Percentiles rank a stretch among this genome's conserved stretches.
phyloP scores from a whole-genome alignment of 2,888 invertebrate species.

The Leptarthrus brevirostris region DNA sequence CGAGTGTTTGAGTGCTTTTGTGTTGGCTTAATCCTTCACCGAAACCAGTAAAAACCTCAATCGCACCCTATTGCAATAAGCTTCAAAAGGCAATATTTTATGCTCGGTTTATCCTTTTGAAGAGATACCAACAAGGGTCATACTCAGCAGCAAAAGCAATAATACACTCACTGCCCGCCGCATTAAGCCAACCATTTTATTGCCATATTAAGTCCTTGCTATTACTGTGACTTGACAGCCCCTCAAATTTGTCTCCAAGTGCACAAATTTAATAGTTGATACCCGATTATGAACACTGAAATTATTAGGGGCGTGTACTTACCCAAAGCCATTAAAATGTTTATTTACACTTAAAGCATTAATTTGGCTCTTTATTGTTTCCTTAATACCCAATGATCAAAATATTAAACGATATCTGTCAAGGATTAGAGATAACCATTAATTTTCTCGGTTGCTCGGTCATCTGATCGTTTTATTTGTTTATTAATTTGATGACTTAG shows the following conservation, averaged over 20 bases:
- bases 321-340: no score
- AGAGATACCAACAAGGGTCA: constrained; percentile 54
- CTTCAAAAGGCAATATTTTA: constrained; percentile 60
- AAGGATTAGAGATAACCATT: constrained; percentile 9
- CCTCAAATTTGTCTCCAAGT: constrained; percentile 28
- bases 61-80: constrained; percentile 31
- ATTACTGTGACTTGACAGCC: neutral
- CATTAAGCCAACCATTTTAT: constrained; percentile 16
- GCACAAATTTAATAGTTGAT: constrained; percentile 49
- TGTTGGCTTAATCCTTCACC: constrained; percentile 39
- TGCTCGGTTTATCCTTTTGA: constrained; percentile 63
- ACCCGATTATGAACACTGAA: constrained; percentile 52
- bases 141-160: constrained; percentile 44
- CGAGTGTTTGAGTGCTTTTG: constrained; percentile 23
- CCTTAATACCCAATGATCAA: constrained; percentile 6
- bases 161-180: constrained; percentile 20
- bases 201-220: constrained; percentile 25
- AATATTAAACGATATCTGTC: constrained; percentile 16
- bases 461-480: constrained; percentile 14
- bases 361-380: constrained; percentile 12
- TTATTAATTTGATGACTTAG: constrained; percentile 32
- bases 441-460: constrained; percentile 22
- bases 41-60: constrained; percentile 45
- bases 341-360: constrained; percentile 39
- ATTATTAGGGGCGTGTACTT: constrained; percentile 50